phyloP scores from a whole-genome alignment of 1,140 invertebrate genomes.

The Drosophila subpulchrella region DNA sequence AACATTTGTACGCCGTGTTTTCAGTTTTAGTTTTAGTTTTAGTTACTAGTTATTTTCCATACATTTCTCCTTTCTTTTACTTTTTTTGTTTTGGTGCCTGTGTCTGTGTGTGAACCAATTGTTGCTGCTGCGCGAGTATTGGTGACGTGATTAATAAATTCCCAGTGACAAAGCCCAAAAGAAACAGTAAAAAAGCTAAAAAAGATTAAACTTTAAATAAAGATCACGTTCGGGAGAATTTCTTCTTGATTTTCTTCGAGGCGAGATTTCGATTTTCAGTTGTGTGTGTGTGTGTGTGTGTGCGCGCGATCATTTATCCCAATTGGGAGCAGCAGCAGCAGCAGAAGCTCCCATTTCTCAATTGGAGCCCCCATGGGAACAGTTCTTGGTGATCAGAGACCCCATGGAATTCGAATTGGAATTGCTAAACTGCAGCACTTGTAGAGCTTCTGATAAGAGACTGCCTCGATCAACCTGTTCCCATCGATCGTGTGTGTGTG shows the following conservation, averaged over 20 bases:
- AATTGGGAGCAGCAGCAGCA: slow-evolving; percentile 6
- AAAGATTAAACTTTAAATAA: slow-evolving; percentile 28
- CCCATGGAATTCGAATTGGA: slow-evolving; percentile 1
- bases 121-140: slow-evolving; percentile 38
- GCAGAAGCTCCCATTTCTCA: not conserved
- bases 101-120: slow-evolving; percentile 52
- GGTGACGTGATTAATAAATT: slow-evolving; percentile 48
- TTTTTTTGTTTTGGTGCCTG: slow-evolving; percentile 32
- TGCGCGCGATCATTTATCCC: slow-evolving; percentile 13
- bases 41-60: slow-evolving; percentile 5
- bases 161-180: slow-evolving; percentile 44
- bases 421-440: slow-evolving; percentile 18
- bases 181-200: slow-evolving; percentile 22
- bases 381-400: not conserved
- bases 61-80: slow-evolving; percentile 22
- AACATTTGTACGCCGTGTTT: slow-evolving; percentile 17
- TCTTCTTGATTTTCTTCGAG: slow-evolving; percentile 5
- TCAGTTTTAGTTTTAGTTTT: slow-evolving; percentile 1
- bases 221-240: slow-evolving; percentile 18
- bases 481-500: slow-evolving; percentile 17
- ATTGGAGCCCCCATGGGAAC: slow-evolving; percentile 4
- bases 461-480: slow-evolving; percentile 35
- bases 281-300: not conserved
- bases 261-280: not conserved
- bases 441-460: slow-evolving; percentile 35